Conservation (phyloP, 2,888 invertebrate genomes). For the Drosophila neonasuta region DNA sequence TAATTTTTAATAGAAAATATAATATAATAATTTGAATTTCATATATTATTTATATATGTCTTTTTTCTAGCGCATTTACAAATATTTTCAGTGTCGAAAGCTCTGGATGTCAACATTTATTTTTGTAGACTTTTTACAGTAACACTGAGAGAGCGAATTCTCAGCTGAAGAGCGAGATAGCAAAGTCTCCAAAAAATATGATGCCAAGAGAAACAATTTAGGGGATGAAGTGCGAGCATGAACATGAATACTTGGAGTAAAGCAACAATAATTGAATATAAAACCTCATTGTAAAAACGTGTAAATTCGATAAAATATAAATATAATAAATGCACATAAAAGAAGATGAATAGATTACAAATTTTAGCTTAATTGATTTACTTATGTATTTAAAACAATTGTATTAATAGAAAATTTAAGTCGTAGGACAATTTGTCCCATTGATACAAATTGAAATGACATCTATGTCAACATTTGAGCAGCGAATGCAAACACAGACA, state of each 20-base stretch:
- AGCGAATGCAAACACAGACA: conserved; percentile 39
- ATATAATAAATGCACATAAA: background rate
- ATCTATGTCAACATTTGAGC: conserved; percentile 60
- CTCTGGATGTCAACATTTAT: conserved; percentile 44
- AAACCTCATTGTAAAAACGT: conserved; percentile 28
- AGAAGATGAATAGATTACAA: background rate
- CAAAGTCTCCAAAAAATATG: conserved; percentile 58
- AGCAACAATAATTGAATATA: conserved; percentile 46
- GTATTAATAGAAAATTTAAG: background rate
- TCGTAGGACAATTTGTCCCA: conserved; percentile 35
- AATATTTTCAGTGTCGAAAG: conserved; percentile 59
- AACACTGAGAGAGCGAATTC: conserved; percentile 21
- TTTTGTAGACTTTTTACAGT: conserved; percentile 52
- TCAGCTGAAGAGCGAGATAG: conserved; percentile 27
- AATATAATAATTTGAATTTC: background rate
- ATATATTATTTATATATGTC: background rate
- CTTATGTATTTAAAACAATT: background rate
- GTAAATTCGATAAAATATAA: conserved; percentile 4
- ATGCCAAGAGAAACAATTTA: conserved; percentile 40
- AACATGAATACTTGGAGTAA: conserved; percentile 31
- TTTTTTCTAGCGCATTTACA: background rate
- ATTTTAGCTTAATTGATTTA: background rate
- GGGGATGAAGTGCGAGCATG: conserved; percentile 45
- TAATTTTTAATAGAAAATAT: too few relatives aligned
- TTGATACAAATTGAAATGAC: conserved; percentile 61